A percentile compares a stretch with the other conserved stretches of the same genome.
Conservation (phyloP, 2,888 invertebrate species). For the Protula sp. region DNA sequence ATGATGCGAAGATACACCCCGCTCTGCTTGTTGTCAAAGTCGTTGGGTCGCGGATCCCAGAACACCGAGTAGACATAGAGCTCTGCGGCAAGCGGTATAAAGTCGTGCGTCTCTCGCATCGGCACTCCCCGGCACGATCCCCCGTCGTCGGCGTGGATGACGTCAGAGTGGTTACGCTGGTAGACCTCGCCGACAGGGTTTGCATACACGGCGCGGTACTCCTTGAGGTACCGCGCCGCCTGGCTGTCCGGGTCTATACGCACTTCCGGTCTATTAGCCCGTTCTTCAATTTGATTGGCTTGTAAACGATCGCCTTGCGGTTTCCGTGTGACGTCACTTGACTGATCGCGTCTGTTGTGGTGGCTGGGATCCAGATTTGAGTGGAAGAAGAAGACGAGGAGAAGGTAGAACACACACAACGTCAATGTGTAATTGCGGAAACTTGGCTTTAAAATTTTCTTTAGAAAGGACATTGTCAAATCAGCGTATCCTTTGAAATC, state of each 20-base stretch:
- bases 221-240: not conserved
- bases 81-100: not conserved
- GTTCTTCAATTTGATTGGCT: not conserved
- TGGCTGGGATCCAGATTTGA: not conserved
- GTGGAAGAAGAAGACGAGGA: slow-evolving; percentile 10
- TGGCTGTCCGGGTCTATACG: not conserved
- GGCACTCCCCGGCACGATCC: not conserved
- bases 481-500: too few species aligned
- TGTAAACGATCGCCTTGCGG: too few species aligned
- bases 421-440: slow-evolving; percentile 3
- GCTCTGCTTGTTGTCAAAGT: slow-evolving; percentile 24
- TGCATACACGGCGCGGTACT: not conserved
- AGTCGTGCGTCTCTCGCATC: not conserved
- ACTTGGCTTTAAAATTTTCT: too few species aligned
- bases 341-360: not conserved
- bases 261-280: too few species aligned
- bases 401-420: slow-evolving; percentile 4
- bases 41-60: slow-evolving; percentile 33
- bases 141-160: too few species aligned
- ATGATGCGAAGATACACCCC: slow-evolving; percentile 21
- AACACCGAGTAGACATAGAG: slow-evolving; percentile 40
- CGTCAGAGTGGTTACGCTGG: not conserved
- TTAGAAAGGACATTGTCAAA: too few species aligned
- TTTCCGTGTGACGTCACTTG: not conserved
- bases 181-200: not conserved